Conservation (phyloP, 1,140 invertebrate species). For the Heliconius hewitsoni region DNA sequence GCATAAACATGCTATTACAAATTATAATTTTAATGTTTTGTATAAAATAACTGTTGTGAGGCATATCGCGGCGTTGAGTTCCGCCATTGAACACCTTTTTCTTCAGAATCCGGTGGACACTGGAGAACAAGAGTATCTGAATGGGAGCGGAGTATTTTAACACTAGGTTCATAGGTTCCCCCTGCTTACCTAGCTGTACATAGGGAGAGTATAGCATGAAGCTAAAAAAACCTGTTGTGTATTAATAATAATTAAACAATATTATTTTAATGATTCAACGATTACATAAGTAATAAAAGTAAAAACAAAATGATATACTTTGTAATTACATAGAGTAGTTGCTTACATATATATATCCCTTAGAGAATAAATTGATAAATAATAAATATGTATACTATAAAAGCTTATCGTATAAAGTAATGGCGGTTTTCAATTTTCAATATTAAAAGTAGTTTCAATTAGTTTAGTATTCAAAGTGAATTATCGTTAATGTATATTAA, state of each 20-base stretch:
- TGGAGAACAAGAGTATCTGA: too few species aligned
- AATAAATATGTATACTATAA: not conserved
- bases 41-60: too few species aligned
- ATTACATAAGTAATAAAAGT: not conserved
- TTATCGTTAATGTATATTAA: not conserved
- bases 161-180: too few species aligned
- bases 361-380: not conserved
- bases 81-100: too few species aligned
- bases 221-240: too few species aligned
- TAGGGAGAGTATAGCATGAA: too few species aligned
- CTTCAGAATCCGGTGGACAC: too few species aligned
- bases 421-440: conserved; percentile 5
- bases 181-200: too few species aligned
- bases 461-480: conserved; percentile 1
- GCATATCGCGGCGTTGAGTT: too few species aligned
- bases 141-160: too few species aligned
- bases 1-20: too few species aligned
- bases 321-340: not conserved
- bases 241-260: not conserved
- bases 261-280: not conserved
- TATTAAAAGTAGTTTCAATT: not conserved
- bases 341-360: not conserved
- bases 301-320: not conserved
- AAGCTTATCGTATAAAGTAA: not conserved
- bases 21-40: too few species aligned